Percentiles rank a stretch among this genome's conserved stretches.
Conservation (phyloP, 2,888 invertebrate genomes). For the Parelbella ahira region DNA sequence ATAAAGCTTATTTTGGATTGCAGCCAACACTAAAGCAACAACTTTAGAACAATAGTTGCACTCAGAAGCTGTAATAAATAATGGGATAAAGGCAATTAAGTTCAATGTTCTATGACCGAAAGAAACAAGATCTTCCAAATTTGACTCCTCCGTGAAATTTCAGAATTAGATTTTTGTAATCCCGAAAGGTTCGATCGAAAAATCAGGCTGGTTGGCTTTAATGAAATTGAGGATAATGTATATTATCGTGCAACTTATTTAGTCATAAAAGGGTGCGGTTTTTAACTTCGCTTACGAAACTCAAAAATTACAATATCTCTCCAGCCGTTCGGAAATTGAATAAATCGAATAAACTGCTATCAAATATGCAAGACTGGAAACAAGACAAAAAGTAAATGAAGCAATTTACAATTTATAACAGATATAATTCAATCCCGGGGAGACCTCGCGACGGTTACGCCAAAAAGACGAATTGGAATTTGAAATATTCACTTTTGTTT, state of each 20-base stretch:
- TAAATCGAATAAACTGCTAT: constrained; percentile 15
- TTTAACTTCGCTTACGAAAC: constrained; percentile 7
- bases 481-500: constrained; percentile 54
- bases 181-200: constrained; percentile 10
- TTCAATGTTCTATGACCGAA: no score
- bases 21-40: constrained; percentile 20
- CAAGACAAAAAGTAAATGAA: constrained; percentile 41
- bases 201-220: constrained; percentile 12
- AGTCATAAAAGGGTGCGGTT: constrained; percentile 2
- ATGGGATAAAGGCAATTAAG: constrained; percentile 8
- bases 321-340: constrained; percentile 15
- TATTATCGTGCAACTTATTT: constrained; percentile 8
- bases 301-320: constrained; percentile 21
- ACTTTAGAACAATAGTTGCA: constrained; percentile 14
- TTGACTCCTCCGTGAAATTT: background rate
- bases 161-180: constrained; percentile 8
- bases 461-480: constrained; percentile 34
- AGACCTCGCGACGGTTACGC: constrained; percentile 40
- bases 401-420: constrained; percentile 53
- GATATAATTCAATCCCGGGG: constrained; percentile 50
- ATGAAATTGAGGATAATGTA: constrained; percentile 14
- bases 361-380: constrained; percentile 29
- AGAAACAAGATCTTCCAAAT: constrained; percentile 3
- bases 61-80: constrained; percentile 17
- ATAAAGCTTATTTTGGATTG: constrained; percentile 20